Evolutionary conservation across 2,797 vertebrate genomes (phyloP).

Genomic region (Petrocephalus sullivani): DNA sequence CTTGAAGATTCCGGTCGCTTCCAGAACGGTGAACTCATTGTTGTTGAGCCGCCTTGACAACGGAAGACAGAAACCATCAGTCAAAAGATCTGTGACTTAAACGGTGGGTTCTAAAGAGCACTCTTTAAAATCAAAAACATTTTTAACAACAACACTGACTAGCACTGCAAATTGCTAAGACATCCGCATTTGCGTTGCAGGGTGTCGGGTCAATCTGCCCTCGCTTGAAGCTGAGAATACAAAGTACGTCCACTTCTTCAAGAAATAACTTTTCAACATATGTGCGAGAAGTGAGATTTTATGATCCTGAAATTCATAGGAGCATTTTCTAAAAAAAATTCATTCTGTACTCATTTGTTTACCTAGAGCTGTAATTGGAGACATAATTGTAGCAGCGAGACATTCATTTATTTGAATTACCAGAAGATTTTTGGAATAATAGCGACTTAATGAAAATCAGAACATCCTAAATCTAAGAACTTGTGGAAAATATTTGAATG

Average conservation of each 20-base stretch:
- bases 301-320: background rate
- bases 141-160: background rate
- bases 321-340: background rate
- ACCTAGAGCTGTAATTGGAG: background rate
- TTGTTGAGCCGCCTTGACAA: constrained; percentile 85
- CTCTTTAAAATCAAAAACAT: background rate
- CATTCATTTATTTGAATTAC: background rate
- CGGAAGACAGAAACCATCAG: constrained; percentile 15
- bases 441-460: background rate
- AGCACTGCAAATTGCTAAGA: background rate
- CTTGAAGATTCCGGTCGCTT: constrained; percentile 95
- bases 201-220: background rate
- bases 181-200: background rate
- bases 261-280: background rate
- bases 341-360: background rate
- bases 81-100: background rate
- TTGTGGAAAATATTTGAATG: background rate
- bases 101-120: background rate
- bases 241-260: background rate
- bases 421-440: background rate
- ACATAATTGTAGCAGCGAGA: background rate
- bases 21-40: constrained; percentile 93
- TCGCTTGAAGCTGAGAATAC: background rate
- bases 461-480: background rate
- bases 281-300: background rate